Base-by-base conservation (phyloP, 2,113 vertebrate genomes). In the Dipodomys stephensi region DNA sequence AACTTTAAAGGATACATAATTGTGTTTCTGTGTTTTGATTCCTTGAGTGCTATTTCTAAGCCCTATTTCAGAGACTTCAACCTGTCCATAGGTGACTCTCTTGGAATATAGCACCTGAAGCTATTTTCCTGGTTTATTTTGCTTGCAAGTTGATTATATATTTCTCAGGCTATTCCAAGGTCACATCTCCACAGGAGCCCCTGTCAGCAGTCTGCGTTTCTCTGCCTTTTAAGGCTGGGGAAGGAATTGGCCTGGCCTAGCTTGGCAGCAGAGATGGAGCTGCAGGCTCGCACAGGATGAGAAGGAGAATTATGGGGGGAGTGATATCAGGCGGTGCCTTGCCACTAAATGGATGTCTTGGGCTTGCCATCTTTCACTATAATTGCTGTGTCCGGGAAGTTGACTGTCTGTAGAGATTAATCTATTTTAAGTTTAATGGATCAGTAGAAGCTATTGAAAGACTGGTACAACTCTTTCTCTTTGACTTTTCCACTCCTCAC, bases 391-490 rank as follows among this genome's bases (percentile, higher is more conserved):
- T 98, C 98, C 92, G 81, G 97, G 95, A 98, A 98, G 98, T 81
- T 97, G 96, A 97, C 95, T 97, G 96, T 97, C 97, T 97, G 97
- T 94, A 77, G 96, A 97, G 98, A 98, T 96, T 98, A 97, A 98
- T 98, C 98, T 98, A 97, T 98, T 98, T 98, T 98, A 97, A 98
- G 97, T 97, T 98, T 97, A 98, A 97, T 98, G 97, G 97, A 97
- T 98, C 92, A 87, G 89, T 87, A 87, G 86, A 96, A 98, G 96
- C 96, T 97, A 96, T 97, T 97, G 97, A 97, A 98, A 97, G 96
- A 96, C 96, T 92, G 94, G 91, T 89, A 92, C 95, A 95, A 97
- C 92, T 95, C 94, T 96, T 97, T 96, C 93, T 88, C 95, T 83
- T 98, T 97, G 96, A 95, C 81, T 98, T 97, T 88, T 96, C 93